A percentile compares a stretch with the other conserved stretches of the same genome.
phyloP scores from a whole-genome alignment of 2,888 invertebrate species.

The Hydropsyche betteni region DNA sequence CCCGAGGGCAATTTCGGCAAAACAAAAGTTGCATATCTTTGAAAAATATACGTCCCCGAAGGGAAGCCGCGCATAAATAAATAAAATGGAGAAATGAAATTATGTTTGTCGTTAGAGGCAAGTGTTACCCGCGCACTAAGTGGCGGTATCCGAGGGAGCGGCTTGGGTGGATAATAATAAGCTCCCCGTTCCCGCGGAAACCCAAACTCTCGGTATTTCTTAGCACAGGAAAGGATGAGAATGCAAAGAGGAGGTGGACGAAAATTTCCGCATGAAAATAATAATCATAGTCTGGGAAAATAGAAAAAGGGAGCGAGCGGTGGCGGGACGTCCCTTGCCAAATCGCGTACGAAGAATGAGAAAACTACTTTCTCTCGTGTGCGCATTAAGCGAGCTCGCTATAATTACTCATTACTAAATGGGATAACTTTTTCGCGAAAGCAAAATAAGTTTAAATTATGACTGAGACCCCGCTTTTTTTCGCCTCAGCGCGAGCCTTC shows the following conservation, averaged over 20 bases:
- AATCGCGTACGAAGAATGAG: conserved; percentile 42
- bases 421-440: conserved; percentile 41
- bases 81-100: conserved; percentile 51
- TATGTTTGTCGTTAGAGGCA: conserved; percentile 51
- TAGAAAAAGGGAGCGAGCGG: conserved; percentile 25
- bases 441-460: neutral
- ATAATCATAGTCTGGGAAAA: conserved; percentile 42
- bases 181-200: neutral
- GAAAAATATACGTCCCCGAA: conserved; percentile 44
- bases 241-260: conserved; percentile 19
- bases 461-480: neutral
- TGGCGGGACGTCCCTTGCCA: conserved; percentile 31
- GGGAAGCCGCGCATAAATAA: conserved; percentile 48
- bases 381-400: conserved; percentile 26
- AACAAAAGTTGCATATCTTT: conserved; percentile 38
- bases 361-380: conserved; percentile 30
- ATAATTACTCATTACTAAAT: conserved; percentile 47
- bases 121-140: conserved; percentile 48
- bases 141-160: conserved; percentile 33
- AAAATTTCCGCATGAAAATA: conserved; percentile 45
- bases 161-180: conserved; percentile 35
- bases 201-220: neutral
- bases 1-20: conserved; percentile 22
- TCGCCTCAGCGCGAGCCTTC: neutral
- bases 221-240: conserved; percentile 17